phyloP scores from a whole-genome alignment of 30 jellyfish, hydroid and myxozoan genomes.

The Pseudorhiza aurosa region DNA sequence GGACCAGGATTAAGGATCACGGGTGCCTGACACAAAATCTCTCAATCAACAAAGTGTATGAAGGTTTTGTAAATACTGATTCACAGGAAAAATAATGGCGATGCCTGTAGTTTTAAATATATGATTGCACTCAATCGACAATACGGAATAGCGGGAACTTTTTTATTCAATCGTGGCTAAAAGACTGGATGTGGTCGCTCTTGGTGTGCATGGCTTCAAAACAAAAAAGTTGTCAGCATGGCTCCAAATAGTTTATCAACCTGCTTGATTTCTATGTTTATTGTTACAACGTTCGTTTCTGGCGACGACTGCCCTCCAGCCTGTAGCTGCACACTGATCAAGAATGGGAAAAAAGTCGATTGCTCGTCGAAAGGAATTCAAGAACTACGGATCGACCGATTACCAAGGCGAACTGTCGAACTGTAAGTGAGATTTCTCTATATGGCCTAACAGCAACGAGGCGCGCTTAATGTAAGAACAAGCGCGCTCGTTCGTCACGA shows the following conservation, averaged over 20 bases:
- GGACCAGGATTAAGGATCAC: slow-evolving; percentile 1
- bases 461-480: no score
- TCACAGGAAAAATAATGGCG: not conserved
- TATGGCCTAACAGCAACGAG: not conserved
- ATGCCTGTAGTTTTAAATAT: not conserved
- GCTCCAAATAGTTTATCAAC: slow-evolving; percentile 28
- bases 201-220: slow-evolving; percentile 63
- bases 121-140: slow-evolving; percentile 1
- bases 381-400: slow-evolving; percentile 21
- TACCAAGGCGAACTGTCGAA: slow-evolving; percentile 63
- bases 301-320: slow-evolving; percentile 62
- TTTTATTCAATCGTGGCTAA: not conserved
- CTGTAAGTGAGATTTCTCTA: slow-evolving; percentile 42
- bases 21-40: not conserved
- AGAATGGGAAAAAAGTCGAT: slow-evolving; percentile 18
- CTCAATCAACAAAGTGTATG: not conserved
- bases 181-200: slow-evolving; percentile 36
- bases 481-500: no score
- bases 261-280: slow-evolving; percentile 42
- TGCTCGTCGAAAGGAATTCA: slow-evolving; percentile 62
- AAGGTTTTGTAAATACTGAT: not conserved
- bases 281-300: slow-evolving; percentile 10
- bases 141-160: slow-evolving; percentile 8
- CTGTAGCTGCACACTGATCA: slow-evolving; percentile 37
- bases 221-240: slow-evolving; percentile 52